These are phyloP conservation scores for Okamejei kenojei DNA, from an alignment of 2,797 vertebrate species.

Conservation along the genomic window DNA sequence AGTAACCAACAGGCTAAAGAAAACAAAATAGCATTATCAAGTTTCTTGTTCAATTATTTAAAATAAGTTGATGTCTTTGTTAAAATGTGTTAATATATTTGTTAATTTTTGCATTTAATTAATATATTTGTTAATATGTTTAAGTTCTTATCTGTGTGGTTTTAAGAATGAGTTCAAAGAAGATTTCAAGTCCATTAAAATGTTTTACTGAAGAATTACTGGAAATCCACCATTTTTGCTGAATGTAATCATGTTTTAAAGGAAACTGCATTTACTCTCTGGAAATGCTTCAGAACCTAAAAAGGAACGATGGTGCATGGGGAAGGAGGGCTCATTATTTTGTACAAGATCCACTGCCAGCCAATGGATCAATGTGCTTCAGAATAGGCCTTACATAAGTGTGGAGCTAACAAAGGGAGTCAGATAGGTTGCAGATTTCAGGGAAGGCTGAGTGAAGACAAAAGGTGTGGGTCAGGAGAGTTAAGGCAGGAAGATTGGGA, in stretches of 20 bases:
- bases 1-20: neutral
- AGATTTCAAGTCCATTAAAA: neutral
- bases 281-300: too few relatives aligned
- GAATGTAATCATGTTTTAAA: neutral
- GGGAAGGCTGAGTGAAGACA: too few relatives aligned
- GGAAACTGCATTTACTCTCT: neutral
- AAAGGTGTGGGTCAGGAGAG: too few relatives aligned
- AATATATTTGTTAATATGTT: neutral
- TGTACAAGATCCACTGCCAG: too few relatives aligned
- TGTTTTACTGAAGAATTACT: neutral
- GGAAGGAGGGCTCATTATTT: too few relatives aligned
- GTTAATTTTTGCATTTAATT: neutral
- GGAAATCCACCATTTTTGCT: neutral
- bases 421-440: too few relatives aligned
- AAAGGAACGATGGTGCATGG: too few relatives aligned
- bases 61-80: neutral
- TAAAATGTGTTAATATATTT: neutral
- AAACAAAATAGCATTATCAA: neutral
- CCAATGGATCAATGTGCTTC: too few relatives aligned
- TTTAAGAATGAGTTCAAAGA: neutral
- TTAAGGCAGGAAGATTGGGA: too few relatives aligned
- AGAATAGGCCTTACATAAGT: too few relatives aligned
- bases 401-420: too few relatives aligned
- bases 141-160: neutral
- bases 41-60: neutral